These are phyloP conservation scores for Gerris buenoi DNA, from an alignment of 1,140 invertebrate genomes.

Conservation along the genomic window DNA sequence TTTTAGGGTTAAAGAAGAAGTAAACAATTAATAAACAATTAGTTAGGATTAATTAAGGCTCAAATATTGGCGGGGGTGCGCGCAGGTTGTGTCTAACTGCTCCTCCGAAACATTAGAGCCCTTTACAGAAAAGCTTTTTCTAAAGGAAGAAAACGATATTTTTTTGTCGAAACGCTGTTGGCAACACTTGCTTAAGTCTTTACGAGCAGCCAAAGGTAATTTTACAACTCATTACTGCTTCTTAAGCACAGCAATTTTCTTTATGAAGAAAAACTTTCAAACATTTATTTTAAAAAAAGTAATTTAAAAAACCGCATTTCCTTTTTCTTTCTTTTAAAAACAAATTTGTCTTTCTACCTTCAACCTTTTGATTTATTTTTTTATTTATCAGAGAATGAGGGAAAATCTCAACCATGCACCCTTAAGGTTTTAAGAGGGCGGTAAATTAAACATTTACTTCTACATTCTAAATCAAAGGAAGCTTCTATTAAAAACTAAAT, in stretches of 20 bases:
- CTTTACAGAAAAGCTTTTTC: not conserved
- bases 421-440: too few relatives aligned
- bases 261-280: not conserved
- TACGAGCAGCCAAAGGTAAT: not conserved
- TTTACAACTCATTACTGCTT: not conserved
- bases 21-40: not conserved
- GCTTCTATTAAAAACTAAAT: too few relatives aligned
- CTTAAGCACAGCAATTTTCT: not conserved
- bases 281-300: not conserved
- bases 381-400: too few relatives aligned
- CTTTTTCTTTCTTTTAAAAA: too few relatives aligned
- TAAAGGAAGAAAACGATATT: too few relatives aligned
- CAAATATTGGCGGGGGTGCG: not conserved
- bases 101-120: not conserved
- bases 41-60: not conserved
- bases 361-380: too few relatives aligned
- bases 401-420: too few relatives aligned
- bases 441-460: too few relatives aligned
- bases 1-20: too few relatives aligned
- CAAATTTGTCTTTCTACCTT: too few relatives aligned
- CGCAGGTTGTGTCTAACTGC: not conserved
- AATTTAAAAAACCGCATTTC: too few relatives aligned
- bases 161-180: not conserved
- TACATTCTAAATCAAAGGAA: too few relatives aligned
- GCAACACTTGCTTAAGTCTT: not conserved